Evolutionary conservation across 2,113 vertebrate genomes (phyloP), one percentile per base, ranked within the genome.

Genomic region (Pagrus major): DNA sequence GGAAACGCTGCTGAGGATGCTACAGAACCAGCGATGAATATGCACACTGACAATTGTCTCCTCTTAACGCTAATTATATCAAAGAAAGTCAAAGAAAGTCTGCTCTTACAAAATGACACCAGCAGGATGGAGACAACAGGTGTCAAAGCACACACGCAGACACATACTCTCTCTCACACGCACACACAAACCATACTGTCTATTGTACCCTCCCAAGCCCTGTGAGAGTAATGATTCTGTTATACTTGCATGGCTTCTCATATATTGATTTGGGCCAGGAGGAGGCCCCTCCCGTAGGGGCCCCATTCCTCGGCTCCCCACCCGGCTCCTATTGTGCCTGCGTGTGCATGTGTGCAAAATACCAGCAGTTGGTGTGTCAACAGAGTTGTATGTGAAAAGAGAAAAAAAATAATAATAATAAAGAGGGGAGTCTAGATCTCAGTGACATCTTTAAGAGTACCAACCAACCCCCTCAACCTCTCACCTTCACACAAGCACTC

Each of bases 261-360:
- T 94, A 89, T 94, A 95, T 95, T 94, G 95, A 95, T 94, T 92
- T 85, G 79, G 71, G 87, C 78, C 89, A 90, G 90, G 89, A 92
- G 89, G 83, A 84, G 90, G 74, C 84, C 83, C 88, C 87, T 83
- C 80, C 86, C 88, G 55, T 71, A 82, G 88, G 90, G 80, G 70
- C 86, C 87, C 78, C 80, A 82, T 80, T 90, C 81, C 79, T 79
- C 10, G 73, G 51, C 88, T 81, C 81, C 84, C 80, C 73, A 74
- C 66, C 80, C 81, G 6, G 81, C 47, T 84, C 82, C 82, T 68
- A 87, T 92, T 93, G 91, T 93, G 89, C 78, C 78, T 71, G 83
- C 25, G 68, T 86, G 91, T 89, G 91, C 77, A 65, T 89, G 91
- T 88, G 86, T 88, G 85, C 83, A 86, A 93, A 92, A 95, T 91